A percentile compares a stretch with the other conserved stretches of the same genome.
These are phyloP conservation scores for Linurgus olivaceus DNA, from an alignment of 2,797 vertebrate genomes.

Conservation along the genomic window DNA sequence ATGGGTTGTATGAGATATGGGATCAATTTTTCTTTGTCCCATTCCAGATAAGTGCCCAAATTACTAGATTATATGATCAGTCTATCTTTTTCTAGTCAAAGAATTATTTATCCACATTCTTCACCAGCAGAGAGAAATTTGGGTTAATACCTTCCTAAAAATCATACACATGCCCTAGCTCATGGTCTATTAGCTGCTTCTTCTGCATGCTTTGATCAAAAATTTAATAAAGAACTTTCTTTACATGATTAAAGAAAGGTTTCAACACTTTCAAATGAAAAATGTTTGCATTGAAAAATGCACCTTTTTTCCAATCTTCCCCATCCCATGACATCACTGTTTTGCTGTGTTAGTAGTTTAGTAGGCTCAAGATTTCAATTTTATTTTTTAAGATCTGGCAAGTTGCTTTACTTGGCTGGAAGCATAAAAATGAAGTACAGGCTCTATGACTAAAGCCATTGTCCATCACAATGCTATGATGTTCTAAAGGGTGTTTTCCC, in stretches of 20 bases:
- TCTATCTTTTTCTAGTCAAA: background rate
- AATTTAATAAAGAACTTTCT: background rate
- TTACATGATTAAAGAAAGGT: background rate
- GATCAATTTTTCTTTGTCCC: background rate
- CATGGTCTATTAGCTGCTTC: background rate
- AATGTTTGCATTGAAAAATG: background rate
- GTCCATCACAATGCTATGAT: background rate
- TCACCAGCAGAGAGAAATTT: background rate
- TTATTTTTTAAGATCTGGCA: background rate
- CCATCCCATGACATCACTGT: background rate
- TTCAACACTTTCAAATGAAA: background rate
- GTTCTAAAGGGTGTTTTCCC: background rate
- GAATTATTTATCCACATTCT: background rate
- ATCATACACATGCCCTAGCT: rapidly evolving
- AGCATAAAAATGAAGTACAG: background rate
- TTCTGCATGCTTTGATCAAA: background rate
- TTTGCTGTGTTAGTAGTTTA: background rate
- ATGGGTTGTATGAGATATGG: background rate
- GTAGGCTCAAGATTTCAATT: background rate
- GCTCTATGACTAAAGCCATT: background rate
- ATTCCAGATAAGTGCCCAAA: background rate
- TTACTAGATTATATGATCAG: background rate
- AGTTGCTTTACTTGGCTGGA: background rate
- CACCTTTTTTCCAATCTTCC: background rate
- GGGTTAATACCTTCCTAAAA: background rate